Conservation (phyloP, 2,113 vertebrate genomes). For the Morone chrysops region DNA sequence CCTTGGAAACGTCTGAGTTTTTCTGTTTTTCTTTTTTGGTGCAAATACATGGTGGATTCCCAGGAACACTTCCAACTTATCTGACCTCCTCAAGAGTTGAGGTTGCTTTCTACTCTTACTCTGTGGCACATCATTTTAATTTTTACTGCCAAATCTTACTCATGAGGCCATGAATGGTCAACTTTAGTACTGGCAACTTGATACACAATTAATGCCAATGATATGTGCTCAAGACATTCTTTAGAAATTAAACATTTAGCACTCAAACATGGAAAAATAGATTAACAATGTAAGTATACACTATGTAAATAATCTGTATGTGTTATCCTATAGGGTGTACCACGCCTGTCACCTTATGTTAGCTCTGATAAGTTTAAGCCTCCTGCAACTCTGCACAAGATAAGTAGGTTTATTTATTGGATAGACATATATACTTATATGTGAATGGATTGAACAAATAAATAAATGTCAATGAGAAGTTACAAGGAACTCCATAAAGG, state of each 20-base stretch:
- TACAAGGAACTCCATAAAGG: too few species aligned
- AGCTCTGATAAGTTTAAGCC: too few species aligned
- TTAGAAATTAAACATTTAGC: neutral
- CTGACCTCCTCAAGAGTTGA: slow-evolving; percentile 10
- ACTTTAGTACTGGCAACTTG: neutral
- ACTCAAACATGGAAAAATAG: neutral
- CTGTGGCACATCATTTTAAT: neutral
- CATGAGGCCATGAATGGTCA: neutral
- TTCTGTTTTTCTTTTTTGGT: neutral
- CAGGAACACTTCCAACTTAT: neutral
- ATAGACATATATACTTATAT: too few species aligned
- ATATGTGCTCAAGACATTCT: neutral
- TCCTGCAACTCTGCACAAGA: too few species aligned
- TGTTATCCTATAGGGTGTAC: too few species aligned
- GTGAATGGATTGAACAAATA: too few species aligned
- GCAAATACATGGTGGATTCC: too few species aligned
- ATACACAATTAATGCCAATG: neutral
- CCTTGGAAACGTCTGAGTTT: neutral
- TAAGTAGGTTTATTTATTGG: too few species aligned
- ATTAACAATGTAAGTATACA: neutral
- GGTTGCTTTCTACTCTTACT: rapidly evolving
- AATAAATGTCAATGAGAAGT: too few species aligned
- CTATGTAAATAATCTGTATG: too few species aligned
- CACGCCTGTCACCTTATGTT: too few species aligned
- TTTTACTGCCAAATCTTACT: neutral